Conservation (phyloP, 2,888 invertebrate genomes). For the Ethmia dodecea region DNA sequence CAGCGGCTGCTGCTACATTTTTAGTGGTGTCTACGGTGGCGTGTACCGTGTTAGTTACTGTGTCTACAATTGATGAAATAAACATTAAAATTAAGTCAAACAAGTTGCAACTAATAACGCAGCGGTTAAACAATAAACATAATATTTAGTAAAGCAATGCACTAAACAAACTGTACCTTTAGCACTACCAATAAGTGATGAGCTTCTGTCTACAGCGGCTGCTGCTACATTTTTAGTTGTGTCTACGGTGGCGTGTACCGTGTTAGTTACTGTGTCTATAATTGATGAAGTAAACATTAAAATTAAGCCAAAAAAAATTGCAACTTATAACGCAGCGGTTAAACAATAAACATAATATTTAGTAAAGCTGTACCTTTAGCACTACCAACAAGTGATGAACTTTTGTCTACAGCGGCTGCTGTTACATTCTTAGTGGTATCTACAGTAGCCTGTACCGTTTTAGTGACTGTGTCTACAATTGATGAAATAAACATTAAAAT, state of each 20-base stretch:
- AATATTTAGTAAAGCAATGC: too few relatives aligned
- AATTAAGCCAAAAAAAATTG: conserved; percentile 8
- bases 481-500: neutral
- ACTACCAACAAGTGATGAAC: conserved; percentile 32
- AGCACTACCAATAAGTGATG: conserved; percentile 28
- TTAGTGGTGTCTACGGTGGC: conserved; percentile 51
- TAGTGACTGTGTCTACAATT: conserved; percentile 28
- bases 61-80: conserved; percentile 25
- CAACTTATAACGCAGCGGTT: neutral
- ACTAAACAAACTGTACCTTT: too few relatives aligned
- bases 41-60: conserved; percentile 22
- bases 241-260: conserved; percentile 34
- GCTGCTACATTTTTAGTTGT: conserved; percentile 56
- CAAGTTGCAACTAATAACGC: too few relatives aligned
- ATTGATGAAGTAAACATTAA: conserved; percentile 21
- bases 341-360: conserved; percentile 1
- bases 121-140: too few relatives aligned
- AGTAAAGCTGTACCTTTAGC: conserved; percentile 40
- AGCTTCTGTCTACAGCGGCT: conserved; percentile 38
- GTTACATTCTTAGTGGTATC: conserved; percentile 34
- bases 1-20: conserved; percentile 45
- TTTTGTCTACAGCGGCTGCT: conserved; percentile 33
- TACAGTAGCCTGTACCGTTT: conserved; percentile 25
- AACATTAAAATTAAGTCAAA: too few relatives aligned
- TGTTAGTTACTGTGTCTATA: conserved; percentile 19